Percentiles rank a stretch among this genome's conserved stretches.
Conservation (phyloP, 2,113 vertebrate genomes). For the Tychaedon coryphoeus region DNA sequence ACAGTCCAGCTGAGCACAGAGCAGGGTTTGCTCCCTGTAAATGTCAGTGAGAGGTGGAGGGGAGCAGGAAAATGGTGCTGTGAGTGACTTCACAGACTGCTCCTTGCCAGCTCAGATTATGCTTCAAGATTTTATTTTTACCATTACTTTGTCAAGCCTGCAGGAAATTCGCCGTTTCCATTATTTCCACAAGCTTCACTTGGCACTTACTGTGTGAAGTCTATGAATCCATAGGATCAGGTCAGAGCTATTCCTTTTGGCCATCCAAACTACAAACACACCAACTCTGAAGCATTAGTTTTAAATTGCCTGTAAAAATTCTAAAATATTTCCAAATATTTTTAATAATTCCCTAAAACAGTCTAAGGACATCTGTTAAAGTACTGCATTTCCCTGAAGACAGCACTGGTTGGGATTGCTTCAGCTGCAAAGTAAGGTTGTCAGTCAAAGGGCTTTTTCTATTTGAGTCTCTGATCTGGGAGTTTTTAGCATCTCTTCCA, state of each 20-base stretch:
- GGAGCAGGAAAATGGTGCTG: background rate
- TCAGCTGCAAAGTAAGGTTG: constrained; percentile 16
- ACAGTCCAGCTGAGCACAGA: background rate
- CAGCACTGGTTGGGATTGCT: background rate
- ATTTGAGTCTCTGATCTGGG: background rate
- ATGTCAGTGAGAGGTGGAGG: background rate
- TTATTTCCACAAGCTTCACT: background rate
- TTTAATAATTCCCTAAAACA: background rate
- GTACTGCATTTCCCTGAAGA: background rate
- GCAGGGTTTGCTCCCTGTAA: background rate
- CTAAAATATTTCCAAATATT: background rate
- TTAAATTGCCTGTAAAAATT: background rate
- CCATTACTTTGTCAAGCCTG: background rate
- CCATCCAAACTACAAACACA: background rate
- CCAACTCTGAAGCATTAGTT: background rate
- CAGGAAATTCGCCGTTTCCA: background rate
- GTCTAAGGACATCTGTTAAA: constrained; percentile 13
- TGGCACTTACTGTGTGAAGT: background rate
- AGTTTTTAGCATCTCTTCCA: background rate
- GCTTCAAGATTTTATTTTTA: background rate
- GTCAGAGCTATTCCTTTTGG: background rate
- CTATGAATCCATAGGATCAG: background rate
- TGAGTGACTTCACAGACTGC: background rate
- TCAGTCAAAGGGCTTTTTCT: background rate
- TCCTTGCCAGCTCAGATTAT: background rate